A percentile compares a stretch with the other conserved stretches of the same genome.
phyloP scores from a whole-genome alignment of 2,797 vertebrate species.

The Podarcis lilfordi region DNA sequence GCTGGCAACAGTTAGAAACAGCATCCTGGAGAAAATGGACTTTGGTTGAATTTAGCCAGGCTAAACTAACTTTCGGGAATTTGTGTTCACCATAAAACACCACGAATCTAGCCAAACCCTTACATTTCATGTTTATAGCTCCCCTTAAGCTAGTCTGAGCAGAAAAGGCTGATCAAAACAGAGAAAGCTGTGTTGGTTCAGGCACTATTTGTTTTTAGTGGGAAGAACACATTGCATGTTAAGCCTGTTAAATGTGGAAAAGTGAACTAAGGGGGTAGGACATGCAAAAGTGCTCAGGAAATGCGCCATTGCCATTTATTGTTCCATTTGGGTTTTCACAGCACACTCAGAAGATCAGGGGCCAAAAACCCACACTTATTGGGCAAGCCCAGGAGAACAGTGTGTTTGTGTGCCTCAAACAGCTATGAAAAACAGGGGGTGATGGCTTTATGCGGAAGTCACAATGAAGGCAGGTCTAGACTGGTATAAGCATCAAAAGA shows the following conservation, averaged over 20 bases:
- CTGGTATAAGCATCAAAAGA: neutral
- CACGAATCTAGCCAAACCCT: neutral
- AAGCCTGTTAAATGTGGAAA: neutral
- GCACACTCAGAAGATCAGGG: neutral
- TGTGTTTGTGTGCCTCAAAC: neutral
- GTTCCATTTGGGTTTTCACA: neutral
- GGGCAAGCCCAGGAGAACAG: neutral
- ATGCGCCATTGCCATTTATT: neutral
- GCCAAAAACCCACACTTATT: neutral
- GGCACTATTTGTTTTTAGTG: no score
- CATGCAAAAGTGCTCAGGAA: neutral
- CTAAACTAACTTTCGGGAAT: neutral
- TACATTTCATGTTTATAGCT: neutral
- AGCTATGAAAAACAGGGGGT: neutral
- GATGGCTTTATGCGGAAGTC: neutral
- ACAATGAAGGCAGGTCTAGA: neutral
- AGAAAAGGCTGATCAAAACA: neutral
- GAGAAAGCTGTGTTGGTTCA: neutral
- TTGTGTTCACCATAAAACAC: neutral
- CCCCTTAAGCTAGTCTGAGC: neutral
- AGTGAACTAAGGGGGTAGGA: neutral
- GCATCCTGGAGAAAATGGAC: neutral
- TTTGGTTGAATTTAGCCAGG: neutral
- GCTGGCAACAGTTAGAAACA: neutral
- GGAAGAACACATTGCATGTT: neutral